Evolutionary conservation across 2,113 vertebrate species (phyloP), one percentile per base, ranked within the genome.

Genomic region (Prionailurus bengalensis): DNA sequence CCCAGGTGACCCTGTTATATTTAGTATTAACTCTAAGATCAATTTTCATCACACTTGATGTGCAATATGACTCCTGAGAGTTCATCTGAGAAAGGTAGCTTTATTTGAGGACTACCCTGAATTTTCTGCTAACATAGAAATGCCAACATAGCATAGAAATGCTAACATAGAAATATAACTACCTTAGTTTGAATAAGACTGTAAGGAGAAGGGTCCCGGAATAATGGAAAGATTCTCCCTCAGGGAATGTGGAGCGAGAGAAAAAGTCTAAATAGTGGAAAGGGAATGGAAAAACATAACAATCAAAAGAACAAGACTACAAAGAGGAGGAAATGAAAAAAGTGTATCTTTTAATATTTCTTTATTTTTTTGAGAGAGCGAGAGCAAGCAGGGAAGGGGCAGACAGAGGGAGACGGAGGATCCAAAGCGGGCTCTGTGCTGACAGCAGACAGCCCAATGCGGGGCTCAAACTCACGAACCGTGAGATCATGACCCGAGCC

Each of bases 101-200:
- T 95, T 76, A 14, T 87, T 76, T 89, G 42, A 9, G n/a, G 36
- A 5, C 11, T 87, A 61, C 31, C 17, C 29, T 80, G 53, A 71
- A 68, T 85, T 88, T 94, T 91, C 45, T 84, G n/a, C 11, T 93
- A 89, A 93, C 95, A 79, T n/a, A 17, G 53, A 94, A 94, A 78
- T 74, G 16, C 45, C 42, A 42, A 42, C 42, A 42, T 42, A 42
- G 42, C 42, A 42, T 42, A 42, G 42, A 42, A 42, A 42, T 84
- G n/a, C 11, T 93, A 89, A 93, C 95, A 79, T n/a, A 17, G 53
- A 94, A 94, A 76, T 74, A 42, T 5, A 42, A 42, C 42, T 42
- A 42, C 42, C 42, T 42, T 45, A 45, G 45, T 45, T 45, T 45
- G 16, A 51, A 73, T 6, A 68, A 83, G 25, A 58, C 10, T 66